Conservation (phyloP, 2,888 invertebrate genomes). For the Heliconius ismenius region DNA sequence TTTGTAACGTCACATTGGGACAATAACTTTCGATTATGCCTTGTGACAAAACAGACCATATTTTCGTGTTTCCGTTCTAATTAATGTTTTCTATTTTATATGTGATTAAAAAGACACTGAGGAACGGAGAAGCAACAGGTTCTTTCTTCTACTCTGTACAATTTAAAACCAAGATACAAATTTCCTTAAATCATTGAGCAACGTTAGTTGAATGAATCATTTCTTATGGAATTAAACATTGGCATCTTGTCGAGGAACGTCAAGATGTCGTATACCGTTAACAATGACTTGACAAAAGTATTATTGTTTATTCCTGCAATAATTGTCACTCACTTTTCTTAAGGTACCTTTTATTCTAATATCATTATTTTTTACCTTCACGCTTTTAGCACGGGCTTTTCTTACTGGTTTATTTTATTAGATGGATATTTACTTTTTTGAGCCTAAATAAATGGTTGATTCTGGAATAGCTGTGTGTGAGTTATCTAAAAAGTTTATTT, state of each 20-base stretch:
- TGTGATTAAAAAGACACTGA: neutral
- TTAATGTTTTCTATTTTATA: neutral
- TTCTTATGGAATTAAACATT: neutral
- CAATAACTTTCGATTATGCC: neutral
- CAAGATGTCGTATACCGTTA: constrained; percentile 18
- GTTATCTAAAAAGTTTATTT: no score
- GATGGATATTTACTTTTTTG: no score
- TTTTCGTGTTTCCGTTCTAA: neutral
- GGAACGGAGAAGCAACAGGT: no score
- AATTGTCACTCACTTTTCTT: neutral
- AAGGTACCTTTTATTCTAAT: no score
- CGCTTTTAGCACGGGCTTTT: neutral
- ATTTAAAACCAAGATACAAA: neutral
- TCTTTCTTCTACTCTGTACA: neutral
- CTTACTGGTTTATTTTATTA: neutral
- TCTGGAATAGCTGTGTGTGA: no score
- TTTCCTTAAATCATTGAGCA: neutral
- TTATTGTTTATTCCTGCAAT: neutral
- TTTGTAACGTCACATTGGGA: constrained; percentile 58
- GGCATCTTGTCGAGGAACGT: constrained; percentile 1
- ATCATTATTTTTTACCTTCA: neutral
- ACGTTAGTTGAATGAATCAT: neutral
- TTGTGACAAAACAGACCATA: neutral
- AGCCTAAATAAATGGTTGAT: no score
- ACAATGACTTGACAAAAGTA: constrained; percentile 7